phyloP scores from a whole-genome alignment of 2,888 invertebrate genomes.

The Bhutanitis thaidina region DNA sequence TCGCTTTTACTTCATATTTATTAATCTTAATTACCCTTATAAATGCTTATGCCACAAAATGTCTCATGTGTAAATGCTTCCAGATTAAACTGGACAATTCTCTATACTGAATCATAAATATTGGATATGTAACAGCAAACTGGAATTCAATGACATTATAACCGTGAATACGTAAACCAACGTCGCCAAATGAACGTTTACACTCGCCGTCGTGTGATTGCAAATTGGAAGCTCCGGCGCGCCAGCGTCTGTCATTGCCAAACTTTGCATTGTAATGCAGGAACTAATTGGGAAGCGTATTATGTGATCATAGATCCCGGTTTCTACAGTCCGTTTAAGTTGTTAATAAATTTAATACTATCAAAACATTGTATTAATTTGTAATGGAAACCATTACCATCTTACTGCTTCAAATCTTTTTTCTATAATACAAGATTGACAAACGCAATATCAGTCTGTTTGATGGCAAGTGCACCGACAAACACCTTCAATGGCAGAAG shows the following conservation, averaged over 20 bases:
- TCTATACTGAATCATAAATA: not conserved
- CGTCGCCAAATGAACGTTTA: constrained; percentile 31
- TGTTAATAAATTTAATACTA: too few relatives aligned
- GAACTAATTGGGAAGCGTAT: constrained; percentile 12
- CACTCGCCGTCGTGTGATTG: constrained; percentile 34
- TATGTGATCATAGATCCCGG: not conserved
- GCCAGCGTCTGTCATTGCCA: constrained; percentile 29
- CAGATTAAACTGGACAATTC: not conserved
- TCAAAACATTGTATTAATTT: too few relatives aligned
- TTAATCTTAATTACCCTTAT: too few relatives aligned
- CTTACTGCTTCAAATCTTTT: too few relatives aligned
- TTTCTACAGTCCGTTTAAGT: not conserved
- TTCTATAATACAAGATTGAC: too few relatives aligned
- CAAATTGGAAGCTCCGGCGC: constrained; percentile 29
- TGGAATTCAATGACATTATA: constrained; percentile 7
- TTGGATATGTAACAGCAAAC: constrained; percentile 5
- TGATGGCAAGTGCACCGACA: too few relatives aligned
- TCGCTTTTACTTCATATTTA: too few relatives aligned
- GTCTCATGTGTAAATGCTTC: too few relatives aligned
- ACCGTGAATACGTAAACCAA: constrained; percentile 4
- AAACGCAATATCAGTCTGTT: too few relatives aligned
- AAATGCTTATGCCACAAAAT: too few relatives aligned
- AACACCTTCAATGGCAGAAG: too few relatives aligned
- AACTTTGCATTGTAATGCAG: constrained; percentile 25
- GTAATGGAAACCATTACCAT: too few relatives aligned